Evolutionary conservation across 2,888 invertebrate genomes (phyloP).

Genomic region (Nomada fabriciana): DNA sequence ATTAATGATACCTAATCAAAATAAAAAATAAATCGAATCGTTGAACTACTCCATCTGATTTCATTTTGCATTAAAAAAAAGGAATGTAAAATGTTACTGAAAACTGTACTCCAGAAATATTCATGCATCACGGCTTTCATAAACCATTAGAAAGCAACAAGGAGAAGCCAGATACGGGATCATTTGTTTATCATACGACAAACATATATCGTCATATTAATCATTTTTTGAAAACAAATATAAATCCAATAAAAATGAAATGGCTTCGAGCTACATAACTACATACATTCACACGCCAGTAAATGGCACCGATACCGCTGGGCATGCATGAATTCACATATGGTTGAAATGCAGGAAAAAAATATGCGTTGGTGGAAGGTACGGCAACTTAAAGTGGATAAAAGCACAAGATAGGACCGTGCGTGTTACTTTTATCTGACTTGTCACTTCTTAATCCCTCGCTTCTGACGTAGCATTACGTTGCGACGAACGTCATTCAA

Average conservation of each 20-base stretch:
- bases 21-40: background rate
- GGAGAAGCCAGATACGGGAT: background rate
- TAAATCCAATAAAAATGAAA: constrained; percentile 28
- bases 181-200: constrained; percentile 4
- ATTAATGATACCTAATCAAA: too few relatives aligned
- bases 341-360: background rate
- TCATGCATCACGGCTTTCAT: background rate
- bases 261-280: constrained; percentile 5
- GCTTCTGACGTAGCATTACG: constrained; percentile 7
- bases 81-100: too few relatives aligned
- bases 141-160: background rate
- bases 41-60: background rate
- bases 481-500: constrained; percentile 24
- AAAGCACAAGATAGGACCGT: constrained; percentile 13
- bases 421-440: constrained; percentile 23
- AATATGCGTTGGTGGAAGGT: background rate
- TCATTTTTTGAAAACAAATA: constrained; percentile 16
- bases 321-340: background rate
- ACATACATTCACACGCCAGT: background rate
- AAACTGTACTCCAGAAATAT: background rate
- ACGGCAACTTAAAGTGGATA: constrained; percentile 16
- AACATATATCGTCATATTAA: constrained; percentile 1
- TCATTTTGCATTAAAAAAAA: too few relatives aligned
- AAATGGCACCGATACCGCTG: background rate
- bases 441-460: constrained; percentile 26